Conservation (phyloP, 2,113 vertebrate genomes). For the Leucoraja erinaceus region DNA sequence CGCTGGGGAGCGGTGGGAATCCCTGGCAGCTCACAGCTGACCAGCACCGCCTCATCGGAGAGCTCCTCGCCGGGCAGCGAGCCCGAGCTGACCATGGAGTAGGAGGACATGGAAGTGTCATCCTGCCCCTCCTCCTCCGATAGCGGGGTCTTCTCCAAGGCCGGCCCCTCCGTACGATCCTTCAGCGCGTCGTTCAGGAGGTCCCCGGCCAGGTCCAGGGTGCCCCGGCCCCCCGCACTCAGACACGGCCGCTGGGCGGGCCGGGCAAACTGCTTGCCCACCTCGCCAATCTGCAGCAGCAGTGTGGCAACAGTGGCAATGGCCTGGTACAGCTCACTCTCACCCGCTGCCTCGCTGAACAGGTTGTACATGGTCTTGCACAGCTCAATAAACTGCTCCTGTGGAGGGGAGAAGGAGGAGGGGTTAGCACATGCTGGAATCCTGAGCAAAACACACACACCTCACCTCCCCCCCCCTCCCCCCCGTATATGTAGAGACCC, state of each 20-base stretch:
- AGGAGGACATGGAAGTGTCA: constrained; percentile 85
- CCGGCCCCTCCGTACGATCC: constrained; percentile 45
- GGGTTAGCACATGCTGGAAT: no score
- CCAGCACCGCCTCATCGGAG: constrained; percentile 74
- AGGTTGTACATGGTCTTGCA: constrained; percentile 97
- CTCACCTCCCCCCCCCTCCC: no score
- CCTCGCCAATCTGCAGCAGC: constrained; percentile 85
- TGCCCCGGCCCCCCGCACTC: no score
- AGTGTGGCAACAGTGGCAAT: constrained; percentile 94
- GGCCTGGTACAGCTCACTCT: constrained; percentile 88
- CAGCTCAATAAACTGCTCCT: constrained; percentile 97
- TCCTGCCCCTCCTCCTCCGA: constrained; percentile 80
- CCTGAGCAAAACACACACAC: no score
- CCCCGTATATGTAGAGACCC: no score
- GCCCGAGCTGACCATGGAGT: constrained; percentile 79
- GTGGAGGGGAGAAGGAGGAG: constrained; percentile 40
- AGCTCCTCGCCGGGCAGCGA: constrained; percentile 86
- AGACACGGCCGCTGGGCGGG: constrained; percentile 45
- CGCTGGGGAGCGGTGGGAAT: constrained; percentile 53
- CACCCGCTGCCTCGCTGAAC: constrained; percentile 83
- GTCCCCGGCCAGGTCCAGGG: constrained; percentile 40
- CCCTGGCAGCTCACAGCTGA: constrained; percentile 56
- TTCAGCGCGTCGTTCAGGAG: constrained; percentile 45
- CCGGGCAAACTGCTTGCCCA: constrained; percentile 81
- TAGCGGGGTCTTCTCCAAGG: constrained; percentile 40